phyloP scores from a whole-genome alignment of 2,888 invertebrate genomes.

The Limnephilus auricula region DNA sequence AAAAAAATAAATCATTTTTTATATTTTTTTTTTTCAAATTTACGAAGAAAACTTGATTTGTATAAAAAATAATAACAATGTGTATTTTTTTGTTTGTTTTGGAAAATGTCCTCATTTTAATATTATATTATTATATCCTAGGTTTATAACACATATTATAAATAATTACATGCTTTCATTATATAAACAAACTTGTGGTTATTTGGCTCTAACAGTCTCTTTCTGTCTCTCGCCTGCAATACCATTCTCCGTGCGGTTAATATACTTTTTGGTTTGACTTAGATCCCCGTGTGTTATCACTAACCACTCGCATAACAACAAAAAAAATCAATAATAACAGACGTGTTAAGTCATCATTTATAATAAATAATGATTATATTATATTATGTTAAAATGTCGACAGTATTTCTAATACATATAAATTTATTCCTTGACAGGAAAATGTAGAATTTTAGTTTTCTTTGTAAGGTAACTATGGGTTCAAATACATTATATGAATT shows the following conservation, averaged over 20 bases:
- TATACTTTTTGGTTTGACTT: constrained; percentile 26
- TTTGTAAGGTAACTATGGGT: too few relatives aligned
- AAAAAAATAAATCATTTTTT: not conserved
- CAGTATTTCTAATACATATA: not conserved
- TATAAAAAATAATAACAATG: not conserved
- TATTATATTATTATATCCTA: not conserved
- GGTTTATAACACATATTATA: not conserved
- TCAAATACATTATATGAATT: not conserved
- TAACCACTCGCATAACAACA: not conserved
- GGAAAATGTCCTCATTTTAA: not conserved
- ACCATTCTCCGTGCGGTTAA: not conserved
- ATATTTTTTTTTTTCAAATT: not conserved
- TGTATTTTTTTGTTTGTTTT: not conserved
- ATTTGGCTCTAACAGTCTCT: constrained; percentile 14
- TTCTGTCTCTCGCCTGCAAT: constrained; percentile 18
- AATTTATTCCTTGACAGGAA: too few relatives aligned
- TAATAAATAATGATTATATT: too few relatives aligned
- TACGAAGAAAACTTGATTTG: not conserved
- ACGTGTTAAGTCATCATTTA: not conserved
- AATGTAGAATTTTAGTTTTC: too few relatives aligned
- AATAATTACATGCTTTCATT: constrained; percentile 37
- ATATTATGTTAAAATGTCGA: not conserved
- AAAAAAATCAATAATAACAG: not conserved
- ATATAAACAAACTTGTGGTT: constrained; percentile 24
- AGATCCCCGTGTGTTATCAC: not conserved